Evolutionary conservation across 35 echinoderm and acorn worm species (phyloP), one percentile per base, ranked within the genome.

Genomic region (Apostichopus parvimensis): DNA sequence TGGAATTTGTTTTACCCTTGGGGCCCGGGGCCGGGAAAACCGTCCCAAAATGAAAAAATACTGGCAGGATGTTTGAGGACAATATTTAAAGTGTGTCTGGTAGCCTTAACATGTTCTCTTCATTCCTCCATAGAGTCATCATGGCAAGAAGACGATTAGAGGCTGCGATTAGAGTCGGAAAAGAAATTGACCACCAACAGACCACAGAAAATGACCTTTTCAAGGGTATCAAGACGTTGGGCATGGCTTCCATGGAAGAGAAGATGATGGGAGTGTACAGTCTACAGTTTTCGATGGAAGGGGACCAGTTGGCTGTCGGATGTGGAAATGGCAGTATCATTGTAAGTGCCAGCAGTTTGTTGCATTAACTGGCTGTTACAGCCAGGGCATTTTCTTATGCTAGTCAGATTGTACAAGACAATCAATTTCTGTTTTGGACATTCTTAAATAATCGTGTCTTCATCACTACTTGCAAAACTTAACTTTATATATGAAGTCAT

Each of bases 71-170:
- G 34, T 45, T 45, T 45, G 34, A 45, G 34, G 34, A 45, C 34
- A 45, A 45, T 45, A 45, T 45, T 45, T 45, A 45, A 45, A 45
- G 34, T 45, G 34, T 45, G 34, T 45, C 34, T 45, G 34, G 34
- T 45, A 45, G 34, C 34, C 34, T 45, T 45, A 45, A 45, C 34
- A 45, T 45, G 34, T 45, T 45, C 34, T 45, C 34, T 75, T 75
- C 17, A 75, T 75, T 75, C 71, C 71, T 75, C 71, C 7, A 75
- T 5, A 75, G 71, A n/a, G 71, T 75, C 71, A 59, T 59, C 17
- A 98, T 98, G 97, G 97, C 97, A 68, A 89, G 97, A 18, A 88
- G 97, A 77, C 77, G 97, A 65, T 80, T 98, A 65, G 97, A 98
- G 83, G 95, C 94, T 54, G 97, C 97, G 53, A 98, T 98, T 11